Evolutionary conservation across 1,140 invertebrate genomes (phyloP).

Genomic region (Mesaphorura yosii): DNA sequence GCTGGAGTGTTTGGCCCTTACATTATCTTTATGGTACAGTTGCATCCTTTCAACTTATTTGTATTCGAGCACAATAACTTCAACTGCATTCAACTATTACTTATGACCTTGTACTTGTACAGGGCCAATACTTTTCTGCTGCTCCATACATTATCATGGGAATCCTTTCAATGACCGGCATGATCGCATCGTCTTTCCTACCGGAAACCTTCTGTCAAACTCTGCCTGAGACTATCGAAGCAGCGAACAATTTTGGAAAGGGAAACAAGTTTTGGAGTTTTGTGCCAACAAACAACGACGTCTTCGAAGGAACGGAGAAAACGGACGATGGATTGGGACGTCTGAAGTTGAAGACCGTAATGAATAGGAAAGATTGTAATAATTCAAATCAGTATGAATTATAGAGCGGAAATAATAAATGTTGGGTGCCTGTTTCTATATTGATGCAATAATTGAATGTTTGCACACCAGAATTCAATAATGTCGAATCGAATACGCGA

Average conservation of each 20-base stretch:
- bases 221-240: conserved; percentile 13
- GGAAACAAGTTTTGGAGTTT: conserved; percentile 31
- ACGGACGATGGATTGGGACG: too few relatives aligned
- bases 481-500: too few relatives aligned
- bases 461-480: too few relatives aligned
- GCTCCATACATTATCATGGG: conserved; percentile 34
- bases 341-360: too few relatives aligned
- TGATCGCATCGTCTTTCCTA: conserved; percentile 33
- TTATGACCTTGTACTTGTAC: neutral
- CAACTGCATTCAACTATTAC: neutral
- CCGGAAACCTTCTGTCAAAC: conserved; percentile 35
- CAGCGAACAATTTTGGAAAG: conserved; percentile 10
- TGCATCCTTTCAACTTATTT: too few relatives aligned
- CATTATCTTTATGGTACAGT: conserved; percentile 44
- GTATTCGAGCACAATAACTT: neutral
- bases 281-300: neutral
- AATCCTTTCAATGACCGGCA: conserved; percentile 31
- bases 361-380: too few relatives aligned
- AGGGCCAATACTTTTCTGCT: conserved; percentile 23
- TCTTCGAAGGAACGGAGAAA: too few relatives aligned
- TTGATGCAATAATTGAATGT: too few relatives aligned
- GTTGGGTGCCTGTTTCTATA: too few relatives aligned
- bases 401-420: too few relatives aligned
- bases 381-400: too few relatives aligned
- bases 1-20: conserved; percentile 41